These are phyloP conservation scores for Hydriomena furcata DNA, from an alignment of 2,888 invertebrate genomes.

Conservation along the genomic window DNA sequence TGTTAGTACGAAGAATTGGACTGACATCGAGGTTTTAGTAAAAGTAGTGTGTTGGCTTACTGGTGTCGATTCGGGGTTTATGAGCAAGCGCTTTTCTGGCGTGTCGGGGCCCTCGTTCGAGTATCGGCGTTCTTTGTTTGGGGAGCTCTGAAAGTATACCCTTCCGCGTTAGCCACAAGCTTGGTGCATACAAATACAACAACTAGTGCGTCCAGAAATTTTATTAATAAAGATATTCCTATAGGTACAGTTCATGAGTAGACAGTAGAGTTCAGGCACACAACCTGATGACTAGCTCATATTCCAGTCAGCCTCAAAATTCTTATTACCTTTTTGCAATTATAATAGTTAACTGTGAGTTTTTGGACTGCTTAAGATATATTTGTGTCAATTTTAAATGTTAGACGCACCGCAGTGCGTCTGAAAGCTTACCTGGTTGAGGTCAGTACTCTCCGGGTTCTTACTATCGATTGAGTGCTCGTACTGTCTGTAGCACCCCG, in stretches of 20 bases:
- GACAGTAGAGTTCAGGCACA: no score
- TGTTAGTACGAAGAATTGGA: constrained; percentile 10
- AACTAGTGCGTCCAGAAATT: constrained; percentile 26
- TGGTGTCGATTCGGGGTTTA: constrained; percentile 79
- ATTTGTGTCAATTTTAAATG: not conserved
- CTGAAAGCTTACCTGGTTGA: constrained; percentile 63
- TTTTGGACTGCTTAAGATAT: not conserved
- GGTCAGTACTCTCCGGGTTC: constrained; percentile 65
- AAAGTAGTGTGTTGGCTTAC: constrained; percentile 60
- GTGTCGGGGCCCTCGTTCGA: constrained; percentile 72
- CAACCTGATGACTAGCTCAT: not conserved
- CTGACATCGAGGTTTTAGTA: constrained; percentile 34
- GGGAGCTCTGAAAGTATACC: constrained; percentile 79
- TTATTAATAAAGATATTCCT: no score
- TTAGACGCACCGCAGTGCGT: constrained; percentile 53
- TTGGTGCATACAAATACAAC: constrained; percentile 31
- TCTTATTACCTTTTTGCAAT: not conserved
- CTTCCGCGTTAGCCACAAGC: constrained; percentile 62
- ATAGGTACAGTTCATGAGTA: no score
- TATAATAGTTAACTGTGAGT: not conserved
- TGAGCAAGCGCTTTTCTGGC: constrained; percentile 81
- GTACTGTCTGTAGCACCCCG: constrained; percentile 91
- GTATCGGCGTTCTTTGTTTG: constrained; percentile 75
- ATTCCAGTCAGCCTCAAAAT: not conserved
- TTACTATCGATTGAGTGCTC: constrained; percentile 85